These are phyloP conservation scores for Pseudomyrmex gracilis DNA, from an alignment of 1,140 invertebrate genomes.

Conservation along the genomic window DNA sequence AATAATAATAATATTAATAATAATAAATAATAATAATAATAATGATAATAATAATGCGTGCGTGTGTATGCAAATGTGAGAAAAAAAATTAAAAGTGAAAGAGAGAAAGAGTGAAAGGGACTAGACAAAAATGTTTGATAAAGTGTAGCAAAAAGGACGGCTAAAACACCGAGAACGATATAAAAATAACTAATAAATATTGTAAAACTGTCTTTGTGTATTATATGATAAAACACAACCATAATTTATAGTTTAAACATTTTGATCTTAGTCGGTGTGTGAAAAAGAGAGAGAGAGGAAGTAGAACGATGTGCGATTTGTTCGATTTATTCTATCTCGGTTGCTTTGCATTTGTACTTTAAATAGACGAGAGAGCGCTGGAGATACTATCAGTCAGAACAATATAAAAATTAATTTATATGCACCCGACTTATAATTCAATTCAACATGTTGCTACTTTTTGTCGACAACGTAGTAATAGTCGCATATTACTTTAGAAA, in stretches of 20 bases:
- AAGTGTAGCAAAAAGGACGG: slow-evolving; percentile 3
- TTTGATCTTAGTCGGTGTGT: neutral
- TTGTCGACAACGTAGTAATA: neutral
- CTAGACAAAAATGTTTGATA: slow-evolving; percentile 45
- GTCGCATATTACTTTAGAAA: too few species aligned
- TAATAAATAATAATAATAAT: slow-evolving; percentile 33
- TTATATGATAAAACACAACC: slow-evolving; percentile 44
- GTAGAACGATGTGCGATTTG: neutral
- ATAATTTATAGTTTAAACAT: slow-evolving; percentile 50
- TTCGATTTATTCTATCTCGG: slow-evolving; percentile 32
- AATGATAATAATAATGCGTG: slow-evolving; percentile 60
- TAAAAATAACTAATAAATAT: slow-evolving; percentile 51
- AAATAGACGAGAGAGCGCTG: slow-evolving; percentile 7
- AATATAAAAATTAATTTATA: slow-evolving; percentile 36
- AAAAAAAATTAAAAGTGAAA: neutral
- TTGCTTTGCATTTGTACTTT: slow-evolving; percentile 53
- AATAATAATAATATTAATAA: neutral
- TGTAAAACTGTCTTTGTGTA: slow-evolving; percentile 66
- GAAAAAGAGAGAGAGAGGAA: neutral
- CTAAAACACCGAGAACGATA: slow-evolving; percentile 10
- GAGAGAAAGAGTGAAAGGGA: slow-evolving; percentile 11
- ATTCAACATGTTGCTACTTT: too few species aligned
- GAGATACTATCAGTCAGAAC: slow-evolving; percentile 27
- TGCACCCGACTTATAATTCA: slow-evolving; percentile 5
- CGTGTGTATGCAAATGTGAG: slow-evolving; percentile 19